Percentiles rank a stretch among this genome's conserved stretches.
Conservation (phyloP, 2,888 invertebrate genomes). For the Scotopteryx bipunctaria region DNA sequence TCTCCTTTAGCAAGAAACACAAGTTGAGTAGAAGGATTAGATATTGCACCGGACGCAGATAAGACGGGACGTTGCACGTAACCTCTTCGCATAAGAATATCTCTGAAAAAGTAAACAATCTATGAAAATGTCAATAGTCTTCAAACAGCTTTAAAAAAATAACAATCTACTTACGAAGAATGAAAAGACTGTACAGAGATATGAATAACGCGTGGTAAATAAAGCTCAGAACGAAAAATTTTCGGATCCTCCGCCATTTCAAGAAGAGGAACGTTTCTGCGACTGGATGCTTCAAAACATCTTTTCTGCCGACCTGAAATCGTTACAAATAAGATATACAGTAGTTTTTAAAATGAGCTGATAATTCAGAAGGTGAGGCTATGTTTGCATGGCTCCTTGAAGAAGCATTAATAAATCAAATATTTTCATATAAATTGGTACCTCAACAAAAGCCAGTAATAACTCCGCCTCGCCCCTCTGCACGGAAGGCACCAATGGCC, state of each 20-base stretch:
- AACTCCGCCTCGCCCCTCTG: constrained; percentile 88
- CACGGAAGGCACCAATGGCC: constrained; percentile 84
- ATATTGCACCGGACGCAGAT: constrained; percentile 80
- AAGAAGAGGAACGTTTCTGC: constrained; percentile 92
- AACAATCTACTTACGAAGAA: constrained; percentile 80
- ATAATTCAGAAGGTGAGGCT: too few relatives aligned
- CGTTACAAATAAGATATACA: too few relatives aligned
- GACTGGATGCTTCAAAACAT: constrained; percentile 91
- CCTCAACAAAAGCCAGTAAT: constrained; percentile 88
- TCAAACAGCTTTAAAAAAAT: not conserved
- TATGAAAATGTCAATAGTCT: too few relatives aligned
- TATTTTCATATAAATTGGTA: constrained; percentile 29
- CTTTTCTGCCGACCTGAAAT: constrained; percentile 87
- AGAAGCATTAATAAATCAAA: too few relatives aligned
- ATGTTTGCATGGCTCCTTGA: too few relatives aligned
- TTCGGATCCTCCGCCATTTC: constrained; percentile 92
- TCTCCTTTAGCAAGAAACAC: constrained; percentile 87
- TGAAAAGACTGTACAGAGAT: constrained; percentile 88
- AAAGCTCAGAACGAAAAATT: constrained; percentile 91
- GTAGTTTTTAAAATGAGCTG: too few relatives aligned
- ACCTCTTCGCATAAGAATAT: constrained; percentile 79
- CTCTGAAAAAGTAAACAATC: constrained; percentile 55
- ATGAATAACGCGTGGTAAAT: constrained; percentile 91
- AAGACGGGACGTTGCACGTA: constrained; percentile 67
- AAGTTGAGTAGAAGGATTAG: constrained; percentile 85